phyloP scores from a whole-genome alignment of 2,113 vertebrate species.

The Nymphicus hollandicus region DNA sequence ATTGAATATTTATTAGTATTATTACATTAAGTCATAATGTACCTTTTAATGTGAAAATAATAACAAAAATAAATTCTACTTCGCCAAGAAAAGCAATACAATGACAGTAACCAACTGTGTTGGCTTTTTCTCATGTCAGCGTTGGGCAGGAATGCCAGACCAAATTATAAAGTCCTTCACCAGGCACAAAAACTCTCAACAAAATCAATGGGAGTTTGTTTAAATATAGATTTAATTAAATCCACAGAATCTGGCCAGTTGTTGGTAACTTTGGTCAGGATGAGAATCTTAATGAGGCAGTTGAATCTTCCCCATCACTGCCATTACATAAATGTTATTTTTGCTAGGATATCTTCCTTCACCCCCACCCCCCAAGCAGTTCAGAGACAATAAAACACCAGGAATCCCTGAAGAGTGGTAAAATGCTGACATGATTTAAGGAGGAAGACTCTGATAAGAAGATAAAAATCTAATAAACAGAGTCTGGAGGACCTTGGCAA shows the following conservation, averaged over 20 bases:
- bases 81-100: neutral
- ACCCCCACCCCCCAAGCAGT: constrained; percentile 71
- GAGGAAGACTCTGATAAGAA: constrained; percentile 83
- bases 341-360: constrained; percentile 61
- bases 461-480: constrained; percentile 88
- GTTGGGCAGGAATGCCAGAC: neutral
- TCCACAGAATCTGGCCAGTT: neutral
- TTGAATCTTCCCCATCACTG: constrained; percentile 24
- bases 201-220: constrained; percentile 25
- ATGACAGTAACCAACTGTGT: neutral
- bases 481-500: constrained; percentile 81
- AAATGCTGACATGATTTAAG: constrained; percentile 85
- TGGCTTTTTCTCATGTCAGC: constrained; percentile 10
- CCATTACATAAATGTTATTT: constrained; percentile 74
- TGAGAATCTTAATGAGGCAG: constrained; percentile 8
- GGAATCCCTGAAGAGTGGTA: constrained; percentile 80
- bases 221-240: constrained; percentile 51
- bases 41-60: constrained; percentile 17
- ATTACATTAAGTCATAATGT: neutral
- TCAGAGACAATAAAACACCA: constrained; percentile 81
- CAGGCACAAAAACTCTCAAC: constrained; percentile 1
- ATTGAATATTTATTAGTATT: neutral
- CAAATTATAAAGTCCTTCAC: constrained; percentile 19
- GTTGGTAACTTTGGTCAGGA: neutral
- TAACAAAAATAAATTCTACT: neutral